Conservation (phyloP, 2,797 vertebrate genomes). For the Myiotriccus ornatus region DNA sequence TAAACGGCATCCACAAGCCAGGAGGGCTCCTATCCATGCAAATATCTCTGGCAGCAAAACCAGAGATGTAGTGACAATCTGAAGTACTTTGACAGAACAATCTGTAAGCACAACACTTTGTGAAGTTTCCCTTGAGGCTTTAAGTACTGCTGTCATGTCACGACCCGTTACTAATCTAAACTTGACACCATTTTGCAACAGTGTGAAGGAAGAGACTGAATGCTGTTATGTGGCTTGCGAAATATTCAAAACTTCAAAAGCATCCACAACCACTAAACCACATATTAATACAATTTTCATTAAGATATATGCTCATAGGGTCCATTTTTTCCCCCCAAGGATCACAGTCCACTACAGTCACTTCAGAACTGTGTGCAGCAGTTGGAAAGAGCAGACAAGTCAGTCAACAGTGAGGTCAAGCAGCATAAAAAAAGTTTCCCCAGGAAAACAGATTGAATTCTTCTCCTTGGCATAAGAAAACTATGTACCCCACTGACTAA, state of each 20-base stretch:
- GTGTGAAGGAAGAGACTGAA: neutral
- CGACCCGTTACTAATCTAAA: neutral
- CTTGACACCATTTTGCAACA: neutral
- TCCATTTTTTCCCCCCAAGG: neutral
- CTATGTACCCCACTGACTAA: neutral
- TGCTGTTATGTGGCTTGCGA: neutral
- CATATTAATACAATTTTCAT: neutral
- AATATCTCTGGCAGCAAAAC: neutral
- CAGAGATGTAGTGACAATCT: neutral
- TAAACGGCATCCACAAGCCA: neutral
- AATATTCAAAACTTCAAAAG: neutral
- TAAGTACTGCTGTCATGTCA: neutral
- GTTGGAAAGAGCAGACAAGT: neutral
- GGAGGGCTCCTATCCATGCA: neutral
- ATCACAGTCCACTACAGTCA: neutral
- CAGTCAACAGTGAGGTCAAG: neutral
- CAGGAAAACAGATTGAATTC: neutral
- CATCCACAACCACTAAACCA: neutral
- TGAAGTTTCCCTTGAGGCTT: neutral
- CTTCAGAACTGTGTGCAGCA: neutral
- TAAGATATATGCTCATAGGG: neutral
- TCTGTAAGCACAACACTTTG: neutral
- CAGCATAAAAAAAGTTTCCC: neutral
- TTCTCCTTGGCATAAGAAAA: neutral
- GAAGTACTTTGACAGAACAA: neutral